phyloP scores from a whole-genome alignment of 2,888 invertebrate genomes.

The Nomada fabriciana region DNA sequence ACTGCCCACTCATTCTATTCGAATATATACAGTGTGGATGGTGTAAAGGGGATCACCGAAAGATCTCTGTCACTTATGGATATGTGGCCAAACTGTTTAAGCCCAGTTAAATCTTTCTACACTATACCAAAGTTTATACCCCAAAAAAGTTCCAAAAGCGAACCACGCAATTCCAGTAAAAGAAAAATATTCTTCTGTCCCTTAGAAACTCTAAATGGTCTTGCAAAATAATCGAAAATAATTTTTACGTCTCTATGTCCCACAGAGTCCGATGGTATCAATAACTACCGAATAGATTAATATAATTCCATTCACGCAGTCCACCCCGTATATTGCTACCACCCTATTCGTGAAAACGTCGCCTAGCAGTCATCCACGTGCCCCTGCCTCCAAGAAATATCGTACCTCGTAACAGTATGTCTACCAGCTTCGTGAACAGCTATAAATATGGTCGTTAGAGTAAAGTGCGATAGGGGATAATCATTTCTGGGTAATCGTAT shows the following conservation, averaged over 20 bases:
- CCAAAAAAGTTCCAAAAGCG: too few relatives aligned
- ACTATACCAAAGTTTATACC: too few relatives aligned
- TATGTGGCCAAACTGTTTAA: too few relatives aligned
- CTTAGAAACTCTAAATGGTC: too few relatives aligned
- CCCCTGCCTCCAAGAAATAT: constrained; percentile 33
- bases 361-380: background rate
- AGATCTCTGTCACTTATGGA: background rate
- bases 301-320: too few relatives aligned
- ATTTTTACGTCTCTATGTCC: background rate
- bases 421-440: background rate
- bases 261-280: background rate
- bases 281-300: too few relatives aligned
- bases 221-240: too few relatives aligned
- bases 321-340: background rate
- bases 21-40: background rate
- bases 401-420: background rate
- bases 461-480: constrained; percentile 29
- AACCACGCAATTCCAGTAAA: too few relatives aligned
- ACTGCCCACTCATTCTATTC: background rate
- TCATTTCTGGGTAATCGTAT: constrained; percentile 17
- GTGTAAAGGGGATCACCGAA: background rate
- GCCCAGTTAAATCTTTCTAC: too few relatives aligned
- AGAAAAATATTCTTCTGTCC: background rate
- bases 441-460: constrained; percentile 31
- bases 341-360: constrained; percentile 17